Evolutionary conservation across 1,140 invertebrate genomes (phyloP).

Genomic region (Sesamia nonagrioides): DNA sequence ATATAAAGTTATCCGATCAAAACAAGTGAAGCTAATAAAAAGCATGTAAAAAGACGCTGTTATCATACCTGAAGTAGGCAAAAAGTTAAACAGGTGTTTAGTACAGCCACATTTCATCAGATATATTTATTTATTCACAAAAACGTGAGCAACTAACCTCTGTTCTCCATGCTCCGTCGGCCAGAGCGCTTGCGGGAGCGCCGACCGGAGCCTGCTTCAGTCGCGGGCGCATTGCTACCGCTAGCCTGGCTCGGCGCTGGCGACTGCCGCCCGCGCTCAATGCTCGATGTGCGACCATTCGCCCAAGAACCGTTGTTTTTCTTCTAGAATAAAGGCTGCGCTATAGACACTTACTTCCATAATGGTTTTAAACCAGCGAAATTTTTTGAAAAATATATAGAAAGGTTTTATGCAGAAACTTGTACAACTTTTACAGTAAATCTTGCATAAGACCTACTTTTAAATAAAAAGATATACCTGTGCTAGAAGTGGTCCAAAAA

Average conservation of each 20-base stretch:
- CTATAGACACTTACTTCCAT: not conserved
- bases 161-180: conserved; percentile 16
- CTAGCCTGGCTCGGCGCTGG: conserved; percentile 60
- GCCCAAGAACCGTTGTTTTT: conserved; percentile 65
- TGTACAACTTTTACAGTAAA: no score
- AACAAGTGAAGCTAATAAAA: no score
- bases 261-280: conserved; percentile 68
- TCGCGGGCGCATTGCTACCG: conserved; percentile 24
- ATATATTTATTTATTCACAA: no score
- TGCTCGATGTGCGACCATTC: conserved; percentile 63
- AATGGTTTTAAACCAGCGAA: not conserved
- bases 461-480: no score
- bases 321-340: conserved; percentile 55
- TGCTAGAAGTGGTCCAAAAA: no score
- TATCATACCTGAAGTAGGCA: no score
- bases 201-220: conserved; percentile 43
- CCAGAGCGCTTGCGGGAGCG: conserved; percentile 56
- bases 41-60: no score
- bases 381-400: not conserved
- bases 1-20: no score
- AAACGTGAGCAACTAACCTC: not conserved
- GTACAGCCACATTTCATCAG: no score
- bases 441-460: no score
- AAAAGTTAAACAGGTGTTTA: not conserved
- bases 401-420: no score